These are phyloP conservation scores for Camponotus floridanus DNA, from an alignment of 1,140 invertebrate species.

Conservation along the genomic window DNA sequence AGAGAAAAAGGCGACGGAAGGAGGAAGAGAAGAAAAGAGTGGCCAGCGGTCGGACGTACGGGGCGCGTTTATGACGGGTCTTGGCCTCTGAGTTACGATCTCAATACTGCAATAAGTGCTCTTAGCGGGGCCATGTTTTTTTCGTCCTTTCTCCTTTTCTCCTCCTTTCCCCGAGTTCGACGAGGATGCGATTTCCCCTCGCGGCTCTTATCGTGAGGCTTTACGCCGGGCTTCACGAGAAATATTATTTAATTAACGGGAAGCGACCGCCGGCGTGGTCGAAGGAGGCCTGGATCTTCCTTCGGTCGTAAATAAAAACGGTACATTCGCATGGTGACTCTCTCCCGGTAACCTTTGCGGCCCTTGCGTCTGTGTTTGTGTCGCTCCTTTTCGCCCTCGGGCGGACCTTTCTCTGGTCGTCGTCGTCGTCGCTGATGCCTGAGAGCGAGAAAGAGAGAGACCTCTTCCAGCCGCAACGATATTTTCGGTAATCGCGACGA, in stretches of 20 bases:
- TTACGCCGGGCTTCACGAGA: conserved; percentile 78
- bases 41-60: conserved; percentile 60
- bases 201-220: conserved; percentile 75
- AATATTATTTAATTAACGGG: conserved; percentile 86
- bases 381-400: not conserved
- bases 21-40: conserved; percentile 49
- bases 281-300: conserved; percentile 70
- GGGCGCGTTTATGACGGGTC: conserved; percentile 73
- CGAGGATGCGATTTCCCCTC: conserved; percentile 60
- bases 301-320: conserved; percentile 81
- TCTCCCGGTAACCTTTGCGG: conserved; percentile 45
- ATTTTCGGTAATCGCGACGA: conserved; percentile 71
- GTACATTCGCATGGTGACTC: conserved; percentile 69
- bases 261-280: conserved; percentile 66
- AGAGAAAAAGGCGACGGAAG: conserved; percentile 25
- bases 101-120: conserved; percentile 85
- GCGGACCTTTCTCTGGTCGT: conserved; percentile 20
- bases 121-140: conserved; percentile 80
- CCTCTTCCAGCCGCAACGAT: conserved; percentile 55
- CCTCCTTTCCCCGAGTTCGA: conserved; percentile 21
- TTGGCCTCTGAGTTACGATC: conserved; percentile 83
- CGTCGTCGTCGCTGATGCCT: not conserved
- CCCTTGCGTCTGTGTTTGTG: conserved; percentile 1
- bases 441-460: conserved; percentile 31
- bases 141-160: conserved; percentile 58